Conservation (phyloP, 1,140 invertebrate genomes). For the Acromyrmex charruanus region DNA sequence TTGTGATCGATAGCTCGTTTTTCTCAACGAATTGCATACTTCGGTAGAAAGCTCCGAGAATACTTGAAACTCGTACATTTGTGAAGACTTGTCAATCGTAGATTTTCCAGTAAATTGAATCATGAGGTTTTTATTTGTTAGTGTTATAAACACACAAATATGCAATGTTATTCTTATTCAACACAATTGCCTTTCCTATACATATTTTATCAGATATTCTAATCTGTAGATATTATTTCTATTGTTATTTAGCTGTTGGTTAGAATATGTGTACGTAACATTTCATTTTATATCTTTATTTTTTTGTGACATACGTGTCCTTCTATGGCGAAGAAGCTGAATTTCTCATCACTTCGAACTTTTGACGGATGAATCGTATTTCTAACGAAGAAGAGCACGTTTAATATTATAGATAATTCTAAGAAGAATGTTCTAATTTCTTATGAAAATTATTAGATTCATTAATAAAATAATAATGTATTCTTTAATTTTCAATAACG, state of each 20-base stretch:
- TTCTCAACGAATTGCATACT: constrained; percentile 10
- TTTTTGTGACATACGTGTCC: constrained; percentile 94
- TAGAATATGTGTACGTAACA: not conserved
- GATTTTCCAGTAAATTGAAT: not conserved
- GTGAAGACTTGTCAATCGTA: not conserved
- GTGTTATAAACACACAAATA: not conserved
- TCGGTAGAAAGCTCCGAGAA: constrained; percentile 7
- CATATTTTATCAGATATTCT: not conserved
- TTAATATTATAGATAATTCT: not conserved
- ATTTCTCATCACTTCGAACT: constrained; percentile 93
- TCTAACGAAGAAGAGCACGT: not conserved
- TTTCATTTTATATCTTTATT: constrained; percentile 86
- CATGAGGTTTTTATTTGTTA: not conserved
- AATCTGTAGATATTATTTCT: not conserved
- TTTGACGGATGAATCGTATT: constrained; percentile 84
- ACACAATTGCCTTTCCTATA: not conserved
- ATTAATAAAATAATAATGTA: not conserved
- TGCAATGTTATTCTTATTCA: not conserved
- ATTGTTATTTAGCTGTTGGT: not conserved
- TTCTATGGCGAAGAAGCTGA: constrained; percentile 93
- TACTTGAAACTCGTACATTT: not conserved
- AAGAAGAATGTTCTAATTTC: not conserved
- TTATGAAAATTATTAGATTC: not conserved
- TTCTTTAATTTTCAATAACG: not conserved
- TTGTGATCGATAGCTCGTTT: constrained; percentile 37